These are phyloP conservation scores for Saxicola maurus DNA, from an alignment of 2,797 vertebrate species.

Conservation along the genomic window DNA sequence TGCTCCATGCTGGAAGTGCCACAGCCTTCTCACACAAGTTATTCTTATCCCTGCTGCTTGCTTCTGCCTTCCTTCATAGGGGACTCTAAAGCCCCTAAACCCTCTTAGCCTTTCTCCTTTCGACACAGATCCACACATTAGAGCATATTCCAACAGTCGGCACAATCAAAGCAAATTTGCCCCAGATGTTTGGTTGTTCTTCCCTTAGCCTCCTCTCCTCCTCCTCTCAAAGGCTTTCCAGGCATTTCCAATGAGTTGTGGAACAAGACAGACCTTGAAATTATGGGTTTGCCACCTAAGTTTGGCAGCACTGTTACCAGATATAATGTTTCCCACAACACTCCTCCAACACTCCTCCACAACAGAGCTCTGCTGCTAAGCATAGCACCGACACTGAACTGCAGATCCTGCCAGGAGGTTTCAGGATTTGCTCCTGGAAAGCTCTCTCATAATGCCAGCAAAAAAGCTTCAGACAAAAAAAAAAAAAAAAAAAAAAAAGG, in stretches of 20 bases:
- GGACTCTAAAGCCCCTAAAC: neutral
- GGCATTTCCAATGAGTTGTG: neutral
- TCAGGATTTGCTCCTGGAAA: conserved; percentile 16
- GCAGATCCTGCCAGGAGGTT: neutral
- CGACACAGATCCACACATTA: accelerated
- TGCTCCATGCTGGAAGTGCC: accelerated
- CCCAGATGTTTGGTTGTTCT: neutral
- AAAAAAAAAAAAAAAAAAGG: neutral
- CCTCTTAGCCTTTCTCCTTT: neutral
- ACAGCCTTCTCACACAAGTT: neutral
- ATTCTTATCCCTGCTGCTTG: neutral
- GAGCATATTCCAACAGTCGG: neutral
- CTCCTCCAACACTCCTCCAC: conserved; percentile 35
- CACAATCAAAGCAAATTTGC: neutral
- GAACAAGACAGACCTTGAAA: neutral
- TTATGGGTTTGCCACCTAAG: neutral
- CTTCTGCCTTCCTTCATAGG: neutral
- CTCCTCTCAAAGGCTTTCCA: neutral
- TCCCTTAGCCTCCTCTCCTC: neutral
- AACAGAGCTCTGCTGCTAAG: conserved; percentile 3
- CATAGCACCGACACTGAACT: neutral
- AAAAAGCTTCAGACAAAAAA: neutral
- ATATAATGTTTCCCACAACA: neutral
- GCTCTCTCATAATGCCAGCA: neutral
- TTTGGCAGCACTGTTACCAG: neutral